Evolutionary conservation across 2,797 vertebrate species (phyloP).

Genomic region (Cyclopterus lumpus): DNA sequence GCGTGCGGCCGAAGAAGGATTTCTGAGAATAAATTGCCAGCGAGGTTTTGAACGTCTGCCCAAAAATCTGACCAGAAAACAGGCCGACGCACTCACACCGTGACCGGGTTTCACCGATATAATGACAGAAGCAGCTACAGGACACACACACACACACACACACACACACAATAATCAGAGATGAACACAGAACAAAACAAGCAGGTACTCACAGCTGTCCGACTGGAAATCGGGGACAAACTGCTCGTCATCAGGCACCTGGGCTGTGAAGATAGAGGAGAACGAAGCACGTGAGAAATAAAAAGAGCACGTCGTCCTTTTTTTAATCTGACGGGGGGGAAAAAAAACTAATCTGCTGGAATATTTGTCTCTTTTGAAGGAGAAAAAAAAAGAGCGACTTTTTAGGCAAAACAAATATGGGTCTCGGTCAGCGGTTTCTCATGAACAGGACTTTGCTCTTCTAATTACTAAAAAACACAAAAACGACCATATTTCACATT

Average conservation of each 20-base stretch:
- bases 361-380: too few relatives aligned
- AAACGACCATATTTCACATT: constrained; percentile 45
- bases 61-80: not conserved
- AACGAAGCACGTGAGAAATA: constrained; percentile 8
- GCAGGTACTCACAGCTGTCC: constrained; percentile 91
- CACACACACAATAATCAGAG: too few relatives aligned
- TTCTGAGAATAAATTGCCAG: not conserved
- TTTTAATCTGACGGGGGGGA: not conserved
- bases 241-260: constrained; percentile 96
- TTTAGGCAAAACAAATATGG: not conserved
- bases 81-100: constrained; percentile 1
- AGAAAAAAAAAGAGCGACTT: not conserved
- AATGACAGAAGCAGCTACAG: too few relatives aligned
- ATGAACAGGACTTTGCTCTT: constrained; percentile 58
- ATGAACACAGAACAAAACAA: too few relatives aligned
- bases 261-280: constrained; percentile 80
- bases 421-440: constrained; percentile 44
- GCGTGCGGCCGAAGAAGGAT: too few relatives aligned
- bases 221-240: constrained; percentile 98
- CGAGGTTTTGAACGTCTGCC: not conserved
- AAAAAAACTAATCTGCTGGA: not conserved
- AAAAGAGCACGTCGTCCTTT: not conserved
- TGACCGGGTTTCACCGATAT: not conserved
- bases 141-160: too few relatives aligned
- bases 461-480: constrained; percentile 6